These are phyloP conservation scores for Belonocnema kinseyi DNA, from an alignment of 1,140 invertebrate species.

Conservation along the genomic window DNA sequence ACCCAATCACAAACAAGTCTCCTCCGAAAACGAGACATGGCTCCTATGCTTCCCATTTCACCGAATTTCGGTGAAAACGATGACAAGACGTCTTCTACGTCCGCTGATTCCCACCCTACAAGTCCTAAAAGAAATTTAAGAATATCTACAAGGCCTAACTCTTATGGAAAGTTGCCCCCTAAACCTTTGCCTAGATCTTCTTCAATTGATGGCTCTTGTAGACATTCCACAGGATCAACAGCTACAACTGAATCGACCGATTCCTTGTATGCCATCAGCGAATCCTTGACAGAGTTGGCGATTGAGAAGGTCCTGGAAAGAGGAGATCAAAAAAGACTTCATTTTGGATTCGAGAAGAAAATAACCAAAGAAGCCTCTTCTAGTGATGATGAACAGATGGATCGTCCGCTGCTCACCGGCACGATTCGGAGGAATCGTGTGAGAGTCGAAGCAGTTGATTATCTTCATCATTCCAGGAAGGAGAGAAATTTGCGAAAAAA, in stretches of 20 bases:
- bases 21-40: constrained; percentile 63
- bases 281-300: constrained; percentile 50
- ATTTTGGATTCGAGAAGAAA: constrained; percentile 10
- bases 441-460: constrained; percentile 48
- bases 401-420: constrained; percentile 45
- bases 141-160: constrained; percentile 51
- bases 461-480: constrained; percentile 36
- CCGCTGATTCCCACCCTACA: constrained; percentile 18
- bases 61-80: constrained; percentile 47
- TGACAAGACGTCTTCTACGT: constrained; percentile 34
- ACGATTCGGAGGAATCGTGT: constrained; percentile 56
- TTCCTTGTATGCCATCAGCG: constrained; percentile 64
- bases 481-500: constrained; percentile 31
- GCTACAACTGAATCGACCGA: constrained; percentile 66
- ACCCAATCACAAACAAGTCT: constrained; percentile 45
- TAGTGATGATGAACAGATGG: constrained; percentile 49
- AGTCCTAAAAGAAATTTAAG: neutral
- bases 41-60: constrained; percentile 67
- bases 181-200: constrained; percentile 63
- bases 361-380: constrained; percentile 50
- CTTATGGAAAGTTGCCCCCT: constrained; percentile 59
- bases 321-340: constrained; percentile 31
- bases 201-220: constrained; percentile 64
- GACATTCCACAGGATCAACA: constrained; percentile 65
- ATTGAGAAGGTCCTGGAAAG: constrained; percentile 34